These are phyloP conservation scores for Drosophila quinaria DNA, from an alignment of 2,888 invertebrate species.

Conservation along the genomic window DNA sequence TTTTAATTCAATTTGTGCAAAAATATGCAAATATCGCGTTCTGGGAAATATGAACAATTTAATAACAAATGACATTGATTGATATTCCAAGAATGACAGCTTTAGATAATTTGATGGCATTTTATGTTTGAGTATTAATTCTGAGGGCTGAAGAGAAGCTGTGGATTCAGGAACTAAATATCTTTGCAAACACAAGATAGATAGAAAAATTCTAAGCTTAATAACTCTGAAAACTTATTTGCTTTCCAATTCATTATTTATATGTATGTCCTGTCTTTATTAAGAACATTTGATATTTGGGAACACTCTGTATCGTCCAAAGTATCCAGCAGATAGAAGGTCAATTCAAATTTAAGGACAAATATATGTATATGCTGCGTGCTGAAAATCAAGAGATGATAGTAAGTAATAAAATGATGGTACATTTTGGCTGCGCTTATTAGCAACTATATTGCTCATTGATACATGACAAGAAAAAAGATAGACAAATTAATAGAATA, in stretches of 20 bases:
- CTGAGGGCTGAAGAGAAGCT: neutral
- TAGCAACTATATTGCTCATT: conserved; percentile 62
- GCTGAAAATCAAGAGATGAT: neutral
- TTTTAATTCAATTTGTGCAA: conserved; percentile 73
- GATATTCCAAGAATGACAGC: conserved; percentile 31
- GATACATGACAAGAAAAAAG: conserved; percentile 24
- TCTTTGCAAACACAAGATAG: neutral
- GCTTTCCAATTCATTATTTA: too few relatives aligned
- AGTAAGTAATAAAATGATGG: neutral
- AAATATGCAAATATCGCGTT: conserved; percentile 56
- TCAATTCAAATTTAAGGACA: too few relatives aligned
- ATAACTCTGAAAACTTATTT: too few relatives aligned
- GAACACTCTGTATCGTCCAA: too few relatives aligned
- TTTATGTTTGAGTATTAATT: conserved; percentile 12
- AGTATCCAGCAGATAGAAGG: too few relatives aligned
- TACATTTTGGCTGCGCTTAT: conserved; percentile 33
- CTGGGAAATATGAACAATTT: conserved; percentile 54
- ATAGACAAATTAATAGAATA: conserved; percentile 49
- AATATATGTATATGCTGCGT: neutral
- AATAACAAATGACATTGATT: conserved; percentile 63
- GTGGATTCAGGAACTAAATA: neutral
- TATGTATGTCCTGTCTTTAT: too few relatives aligned
- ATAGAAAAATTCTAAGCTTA: neutral
- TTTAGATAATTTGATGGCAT: conserved; percentile 37
- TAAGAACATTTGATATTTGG: too few relatives aligned